Evolutionary conservation across 37 sponge, comb jelly and placozoan genomes (phyloP), one percentile per base, ranked within the genome.

Genomic region (Cladorhizidae sp.): DNA sequence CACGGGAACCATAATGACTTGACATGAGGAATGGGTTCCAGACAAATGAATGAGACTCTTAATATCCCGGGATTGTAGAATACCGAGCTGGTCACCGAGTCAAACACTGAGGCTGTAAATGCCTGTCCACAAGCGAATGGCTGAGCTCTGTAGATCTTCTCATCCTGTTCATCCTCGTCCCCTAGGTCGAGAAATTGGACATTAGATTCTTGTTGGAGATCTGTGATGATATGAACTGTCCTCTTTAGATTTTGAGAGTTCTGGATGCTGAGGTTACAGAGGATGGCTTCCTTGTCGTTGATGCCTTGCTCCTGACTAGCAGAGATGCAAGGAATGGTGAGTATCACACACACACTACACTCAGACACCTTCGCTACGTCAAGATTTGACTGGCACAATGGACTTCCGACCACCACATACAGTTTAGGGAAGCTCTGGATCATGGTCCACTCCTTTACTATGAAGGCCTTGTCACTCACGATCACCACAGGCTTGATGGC

Each of bases 121-220:
- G 76, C 80, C 37, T 84, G 69, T 0, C 92, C 92, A 65, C 70
- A 76, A 20, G 89, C 92, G 61, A 92, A 92, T 6, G 92, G 80
- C 45, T 86, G 72, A 1, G 89, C 72, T 2, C 69, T 70, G 63
- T 78, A 78, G 51, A 85, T 64, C 14, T 57, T 25, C 56, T 51
- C 80, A 57, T 81, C 84, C 3, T 63, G 71, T 33, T 67, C 64
- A 35, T 90, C 94, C 36, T 90, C 80, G 55, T 90, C 93, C 36
- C 62, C 84, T 54, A 87, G 70, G 54, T 86, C 87, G 17, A 95
- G 80, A 70, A 95, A 92, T 75, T 92, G 84, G 29, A 89, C 95
- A 74, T 92, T 89, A 6, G 64, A 70, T 49, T 88, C 88, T 14
- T 81, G 63, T 7, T 50, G 36, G 40, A 93, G 81, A 28, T 87